Base-by-base conservation (phyloP, 2,888 invertebrate genomes). In the Cotesia congregata region DNA sequence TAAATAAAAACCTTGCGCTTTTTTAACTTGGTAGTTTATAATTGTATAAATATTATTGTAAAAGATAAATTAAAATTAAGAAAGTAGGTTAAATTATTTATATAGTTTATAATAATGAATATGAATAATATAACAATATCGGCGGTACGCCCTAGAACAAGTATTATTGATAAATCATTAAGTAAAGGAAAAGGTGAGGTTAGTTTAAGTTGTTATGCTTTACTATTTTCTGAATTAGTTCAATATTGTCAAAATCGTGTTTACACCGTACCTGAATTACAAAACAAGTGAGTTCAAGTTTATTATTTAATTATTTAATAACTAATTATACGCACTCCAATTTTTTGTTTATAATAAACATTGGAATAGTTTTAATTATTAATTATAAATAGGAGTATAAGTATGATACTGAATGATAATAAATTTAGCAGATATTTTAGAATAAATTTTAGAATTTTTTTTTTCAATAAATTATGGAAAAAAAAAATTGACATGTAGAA, bases 191-290 rank as follows among this genome's bases (percentile, higher is more conserved):
- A 97, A 90, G 94, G 95, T 15, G 98, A 98, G 92, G 95, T 97
- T 76, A 98, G 97, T 70, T 90, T 97, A 73, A 96, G 97, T 83
- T 95, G 97, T 84, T 99, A 97, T 90, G 98, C 98, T 0, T 91
- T 99, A 69, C 91, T 99, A 76, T 99, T 99, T 90, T 98, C 98
- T 20, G 99, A 99, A 92, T 94, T 99, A 80, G 98, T 99, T 1
- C 98, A 98, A 89, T 99, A 99, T 90, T 97, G 97, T 86, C 98
- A 99, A 91, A 98, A 96, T 91, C 94, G 97, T 84, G 97, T 97
- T 6, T 96, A 96, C 87, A 97, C 97, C 9, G 96, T 98, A 50
- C 95, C 96, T n/a, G 98, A 98, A 89, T 91, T 99, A 65, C 98
- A 99, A 89, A 96, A 93, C 83, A 97, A 95, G 98, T 98, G 91